These are phyloP conservation scores for Poecile montanus DNA, from an alignment of 2,797 vertebrate species.

Conservation along the genomic window DNA sequence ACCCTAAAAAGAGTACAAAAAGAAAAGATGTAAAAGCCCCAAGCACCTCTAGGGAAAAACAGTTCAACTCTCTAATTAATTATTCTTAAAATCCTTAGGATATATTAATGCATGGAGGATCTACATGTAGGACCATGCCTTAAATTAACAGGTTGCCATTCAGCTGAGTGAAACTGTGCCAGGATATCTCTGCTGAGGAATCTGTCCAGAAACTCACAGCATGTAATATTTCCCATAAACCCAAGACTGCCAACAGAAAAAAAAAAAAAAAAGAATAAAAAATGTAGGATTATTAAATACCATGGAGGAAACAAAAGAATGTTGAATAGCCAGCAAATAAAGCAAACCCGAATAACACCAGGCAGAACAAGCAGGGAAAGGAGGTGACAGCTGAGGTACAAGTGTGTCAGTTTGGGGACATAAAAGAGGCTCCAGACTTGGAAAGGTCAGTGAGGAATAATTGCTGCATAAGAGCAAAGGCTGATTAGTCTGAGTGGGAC, in stretches of 20 bases:
- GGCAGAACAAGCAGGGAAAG: background rate
- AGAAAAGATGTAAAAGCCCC: background rate
- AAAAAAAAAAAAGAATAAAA: background rate
- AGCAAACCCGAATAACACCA: background rate
- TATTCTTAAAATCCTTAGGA: background rate
- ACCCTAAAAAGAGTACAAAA: background rate
- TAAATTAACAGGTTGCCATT: background rate
- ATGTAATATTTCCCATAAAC: background rate
- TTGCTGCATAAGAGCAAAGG: conserved; percentile 22
- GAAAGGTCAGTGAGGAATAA: conserved; percentile 10
- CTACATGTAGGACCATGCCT: conserved; percentile 23
- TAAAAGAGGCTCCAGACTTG: background rate
- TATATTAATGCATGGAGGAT: background rate
- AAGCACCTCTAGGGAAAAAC: background rate
- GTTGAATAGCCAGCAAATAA: background rate
- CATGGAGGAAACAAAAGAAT: background rate
- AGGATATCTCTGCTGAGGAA: background rate
- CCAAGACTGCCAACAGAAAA: background rate
- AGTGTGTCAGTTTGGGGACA: background rate
- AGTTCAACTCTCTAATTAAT: background rate
- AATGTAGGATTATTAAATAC: background rate
- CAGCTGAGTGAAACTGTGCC: conserved; percentile 7
- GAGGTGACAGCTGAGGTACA: background rate
- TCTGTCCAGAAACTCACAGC: background rate
- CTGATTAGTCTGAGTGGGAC: background rate